These are phyloP conservation scores for Sminthurinus signatus DNA, from an alignment of 1,140 invertebrate species.

Conservation along the genomic window DNA sequence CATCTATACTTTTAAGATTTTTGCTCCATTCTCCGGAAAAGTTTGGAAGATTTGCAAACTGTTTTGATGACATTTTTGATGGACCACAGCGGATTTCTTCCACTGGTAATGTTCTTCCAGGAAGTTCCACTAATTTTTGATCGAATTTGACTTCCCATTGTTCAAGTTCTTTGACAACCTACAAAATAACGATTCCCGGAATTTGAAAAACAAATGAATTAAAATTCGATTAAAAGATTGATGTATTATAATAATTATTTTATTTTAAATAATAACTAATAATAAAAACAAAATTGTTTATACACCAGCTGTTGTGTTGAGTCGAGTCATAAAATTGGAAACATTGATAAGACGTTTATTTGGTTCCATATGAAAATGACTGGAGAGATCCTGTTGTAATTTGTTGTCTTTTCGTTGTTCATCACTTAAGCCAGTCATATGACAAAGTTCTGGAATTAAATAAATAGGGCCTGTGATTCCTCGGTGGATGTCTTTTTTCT, in stretches of 20 bases:
- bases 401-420: constrained; percentile 41
- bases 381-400: constrained; percentile 43
- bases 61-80: too few species aligned
- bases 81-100: too few species aligned
- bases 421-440: constrained; percentile 46
- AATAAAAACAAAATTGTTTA: too few species aligned
- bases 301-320: constrained; percentile 10
- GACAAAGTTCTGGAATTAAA: constrained; percentile 47
- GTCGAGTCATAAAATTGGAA: constrained; percentile 38
- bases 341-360: constrained; percentile 42
- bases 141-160: constrained; percentile 19
- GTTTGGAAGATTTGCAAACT: too few species aligned
- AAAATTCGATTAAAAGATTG: too few species aligned
- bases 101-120: constrained; percentile 11
- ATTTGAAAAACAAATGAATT: background rate
- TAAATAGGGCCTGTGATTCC: constrained; percentile 16
- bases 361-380: constrained; percentile 48
- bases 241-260: too few species aligned
- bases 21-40: too few species aligned
- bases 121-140: constrained; percentile 1
- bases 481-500: constrained; percentile 14
- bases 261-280: too few species aligned
- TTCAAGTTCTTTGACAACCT: constrained; percentile 28
- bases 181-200: background rate
- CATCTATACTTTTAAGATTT: too few species aligned